These are phyloP conservation scores for Thera obeliscata DNA, from an alignment of 2,888 invertebrate genomes.

Conservation along the genomic window DNA sequence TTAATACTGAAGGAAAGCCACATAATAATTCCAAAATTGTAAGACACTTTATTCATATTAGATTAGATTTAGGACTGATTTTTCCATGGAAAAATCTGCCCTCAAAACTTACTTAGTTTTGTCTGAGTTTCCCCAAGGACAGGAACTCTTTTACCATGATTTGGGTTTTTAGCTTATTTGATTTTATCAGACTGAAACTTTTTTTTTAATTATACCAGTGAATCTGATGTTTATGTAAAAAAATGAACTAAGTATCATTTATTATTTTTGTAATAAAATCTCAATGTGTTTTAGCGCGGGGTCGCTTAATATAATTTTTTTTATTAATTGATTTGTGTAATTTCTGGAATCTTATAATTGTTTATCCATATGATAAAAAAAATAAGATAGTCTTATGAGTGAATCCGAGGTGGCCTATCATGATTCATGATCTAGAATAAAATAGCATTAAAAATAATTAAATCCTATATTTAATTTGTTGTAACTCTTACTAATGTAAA, in stretches of 20 bases:
- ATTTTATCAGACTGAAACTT: neutral
- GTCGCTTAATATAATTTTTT: constrained; percentile 13
- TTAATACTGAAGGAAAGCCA: neutral
- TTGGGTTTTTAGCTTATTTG: neutral
- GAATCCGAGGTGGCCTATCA: constrained; percentile 21
- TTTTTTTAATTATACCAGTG: constrained; percentile 3
- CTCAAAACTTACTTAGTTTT: too few species aligned
- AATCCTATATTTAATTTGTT: constrained; percentile 19
- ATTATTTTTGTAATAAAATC: constrained; percentile 4
- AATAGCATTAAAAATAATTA: constrained; percentile 12
- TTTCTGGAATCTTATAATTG: neutral
- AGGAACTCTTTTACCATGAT: neutral
- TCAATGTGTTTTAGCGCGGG: constrained; percentile 13
- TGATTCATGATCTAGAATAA: constrained; percentile 26
- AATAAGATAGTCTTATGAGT: neutral
- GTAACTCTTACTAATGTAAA: constrained; percentile 10
- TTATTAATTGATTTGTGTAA: constrained; percentile 1
- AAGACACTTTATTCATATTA: neutral
- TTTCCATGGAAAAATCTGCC: too few species aligned
- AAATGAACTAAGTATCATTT: neutral
- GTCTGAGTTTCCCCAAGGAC: too few species aligned
- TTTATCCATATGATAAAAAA: neutral
- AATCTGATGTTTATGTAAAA: constrained; percentile 13
- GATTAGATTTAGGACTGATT: neutral
- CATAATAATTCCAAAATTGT: neutral